Percentiles rank a stretch among this genome's conserved stretches.
These are phyloP conservation scores for Panagrolaimus sp. DNA, from an alignment of 1,140 invertebrate genomes.

Conservation along the genomic window DNA sequence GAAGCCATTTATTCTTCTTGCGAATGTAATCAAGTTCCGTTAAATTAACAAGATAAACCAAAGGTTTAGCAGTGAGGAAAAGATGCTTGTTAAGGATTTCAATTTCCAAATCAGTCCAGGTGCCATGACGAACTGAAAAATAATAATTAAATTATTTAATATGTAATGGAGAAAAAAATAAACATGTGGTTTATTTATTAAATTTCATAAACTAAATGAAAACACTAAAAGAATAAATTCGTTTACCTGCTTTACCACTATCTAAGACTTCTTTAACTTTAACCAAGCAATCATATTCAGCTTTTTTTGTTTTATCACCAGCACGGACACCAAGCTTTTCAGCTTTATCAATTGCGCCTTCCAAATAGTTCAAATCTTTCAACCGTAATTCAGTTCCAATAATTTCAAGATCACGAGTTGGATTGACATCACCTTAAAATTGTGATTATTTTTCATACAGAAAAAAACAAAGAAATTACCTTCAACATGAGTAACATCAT, in stretches of 20 bases:
- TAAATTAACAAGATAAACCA: slow-evolving; percentile 92
- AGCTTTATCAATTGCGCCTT: slow-evolving; percentile 75
- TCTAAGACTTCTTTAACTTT: slow-evolving; percentile 80
- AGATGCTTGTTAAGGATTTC: slow-evolving; percentile 92
- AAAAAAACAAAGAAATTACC: slow-evolving; percentile 28
- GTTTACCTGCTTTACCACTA: slow-evolving; percentile 81
- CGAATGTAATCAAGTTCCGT: slow-evolving; percentile 96
- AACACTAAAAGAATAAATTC: no score
- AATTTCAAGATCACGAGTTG: slow-evolving; percentile 88
- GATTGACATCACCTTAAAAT: slow-evolving; percentile 82
- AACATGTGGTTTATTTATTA: no score
- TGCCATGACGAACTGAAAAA: slow-evolving; percentile 79
- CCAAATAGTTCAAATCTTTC: slow-evolving; percentile 80
- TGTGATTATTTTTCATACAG: neutral
- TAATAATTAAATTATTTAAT: no score
- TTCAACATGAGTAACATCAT: slow-evolving; percentile 94
- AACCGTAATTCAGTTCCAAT: slow-evolving; percentile 88
- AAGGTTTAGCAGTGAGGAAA: slow-evolving; percentile 95
- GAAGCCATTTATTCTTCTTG: slow-evolving; percentile 74
- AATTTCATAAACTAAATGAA: no score
- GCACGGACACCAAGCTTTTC: slow-evolving; percentile 80
- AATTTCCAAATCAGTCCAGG: slow-evolving; percentile 90
- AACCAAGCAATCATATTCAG: slow-evolving; percentile 71
- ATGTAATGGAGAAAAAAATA: no score
- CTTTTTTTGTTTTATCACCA: slow-evolving; percentile 91